These are phyloP conservation scores for Cydia splendana DNA, from an alignment of 1,140 invertebrate species.

Conservation along the genomic window DNA sequence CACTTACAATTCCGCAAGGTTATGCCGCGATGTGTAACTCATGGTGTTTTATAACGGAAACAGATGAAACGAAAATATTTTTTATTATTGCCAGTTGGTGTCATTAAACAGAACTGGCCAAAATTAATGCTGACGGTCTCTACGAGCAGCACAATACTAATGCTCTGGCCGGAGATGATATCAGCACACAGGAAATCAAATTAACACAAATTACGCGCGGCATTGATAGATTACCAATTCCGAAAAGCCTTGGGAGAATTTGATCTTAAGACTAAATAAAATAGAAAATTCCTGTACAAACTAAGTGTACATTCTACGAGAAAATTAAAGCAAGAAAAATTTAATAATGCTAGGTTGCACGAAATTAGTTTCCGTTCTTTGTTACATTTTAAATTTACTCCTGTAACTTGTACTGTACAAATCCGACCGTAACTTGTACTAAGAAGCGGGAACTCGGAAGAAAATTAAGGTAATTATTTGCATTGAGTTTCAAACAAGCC, in stretches of 20 bases:
- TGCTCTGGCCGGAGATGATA: slow-evolving; percentile 59
- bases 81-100: slow-evolving; percentile 1
- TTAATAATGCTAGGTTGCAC: not conserved
- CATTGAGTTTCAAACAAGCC: slow-evolving; percentile 44
- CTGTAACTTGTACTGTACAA: not conserved
- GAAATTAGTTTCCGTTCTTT: slow-evolving; percentile 9
- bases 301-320: not conserved
- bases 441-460: slow-evolving; percentile 40
- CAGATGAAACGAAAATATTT: slow-evolving; percentile 19
- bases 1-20: slow-evolving; percentile 24
- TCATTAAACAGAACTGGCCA: slow-evolving; percentile 40
- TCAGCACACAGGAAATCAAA: slow-evolving; percentile 60
- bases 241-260: not conserved
- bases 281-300: slow-evolving; percentile 13
- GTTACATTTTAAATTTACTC: slow-evolving; percentile 1
- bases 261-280: not conserved
- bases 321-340: slow-evolving; percentile 5
- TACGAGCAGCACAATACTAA: slow-evolving; percentile 56
- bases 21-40: not conserved
- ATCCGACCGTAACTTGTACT: not conserved
- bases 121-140: slow-evolving; percentile 56
- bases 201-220: slow-evolving; percentile 50
- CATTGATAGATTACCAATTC: slow-evolving; percentile 9
- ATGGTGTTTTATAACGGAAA: slow-evolving; percentile 17
- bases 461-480: slow-evolving; percentile 35